phyloP scores from a whole-genome alignment of 1,140 invertebrate genomes.

The Oedothorax gibbosus region DNA sequence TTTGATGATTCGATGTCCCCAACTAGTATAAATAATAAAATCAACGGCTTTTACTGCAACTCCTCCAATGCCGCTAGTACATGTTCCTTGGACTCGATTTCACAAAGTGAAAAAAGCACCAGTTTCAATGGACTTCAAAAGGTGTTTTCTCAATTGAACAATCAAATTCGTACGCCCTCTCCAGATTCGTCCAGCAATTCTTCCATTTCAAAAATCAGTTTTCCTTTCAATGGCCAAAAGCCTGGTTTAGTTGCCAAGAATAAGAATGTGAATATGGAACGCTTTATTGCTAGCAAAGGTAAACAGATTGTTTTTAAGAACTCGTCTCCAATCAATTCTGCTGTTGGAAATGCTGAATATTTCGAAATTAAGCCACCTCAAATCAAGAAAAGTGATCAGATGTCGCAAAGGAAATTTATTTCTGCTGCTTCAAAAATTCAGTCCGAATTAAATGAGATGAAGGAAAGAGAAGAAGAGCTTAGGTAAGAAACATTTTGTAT shows the following conservation, averaged over 20 bases:
- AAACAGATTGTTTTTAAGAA: constrained; percentile 44
- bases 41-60: constrained; percentile 34
- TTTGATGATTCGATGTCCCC: constrained; percentile 10
- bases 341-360: constrained; percentile 9
- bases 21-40: constrained; percentile 23
- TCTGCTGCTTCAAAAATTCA: constrained; percentile 51
- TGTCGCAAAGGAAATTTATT: constrained; percentile 14
- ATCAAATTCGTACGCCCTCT: constrained; percentile 9
- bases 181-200: constrained; percentile 40
- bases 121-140: constrained; percentile 33
- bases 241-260: neutral
- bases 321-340: neutral
- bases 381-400: constrained; percentile 46
- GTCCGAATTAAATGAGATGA: constrained; percentile 50
- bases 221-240: constrained; percentile 3
- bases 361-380: constrained; percentile 52
- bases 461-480: constrained; percentile 52
- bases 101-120: constrained; percentile 6
- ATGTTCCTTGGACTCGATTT: constrained; percentile 49
- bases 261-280: constrained; percentile 48
- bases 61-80: constrained; percentile 39
- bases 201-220: constrained; percentile 35
- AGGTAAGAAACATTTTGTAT: constrained; percentile 35
- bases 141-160: constrained; percentile 10
- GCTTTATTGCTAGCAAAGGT: constrained; percentile 49